Evolutionary conservation across 2,113 vertebrate genomes (phyloP).

Genomic region (Sardina pilchardus): DNA sequence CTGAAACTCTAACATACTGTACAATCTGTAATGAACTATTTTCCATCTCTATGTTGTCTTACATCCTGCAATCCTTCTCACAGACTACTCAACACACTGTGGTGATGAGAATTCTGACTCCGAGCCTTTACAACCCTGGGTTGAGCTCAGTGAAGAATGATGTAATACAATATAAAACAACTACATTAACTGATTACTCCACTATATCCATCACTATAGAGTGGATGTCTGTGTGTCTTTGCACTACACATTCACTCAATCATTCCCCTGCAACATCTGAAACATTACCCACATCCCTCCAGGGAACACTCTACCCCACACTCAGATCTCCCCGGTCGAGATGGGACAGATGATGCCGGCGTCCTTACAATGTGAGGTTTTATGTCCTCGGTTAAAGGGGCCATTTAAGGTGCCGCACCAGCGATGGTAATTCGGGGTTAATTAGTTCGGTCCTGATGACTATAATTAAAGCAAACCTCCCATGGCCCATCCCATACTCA

Average conservation of each 20-base stretch:
- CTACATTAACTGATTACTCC: background rate
- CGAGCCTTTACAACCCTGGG: background rate
- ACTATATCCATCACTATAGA: background rate
- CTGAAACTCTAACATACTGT: too few relatives aligned
- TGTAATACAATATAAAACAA: background rate
- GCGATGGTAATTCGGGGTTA: background rate
- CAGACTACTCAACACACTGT: background rate
- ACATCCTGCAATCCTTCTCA: background rate
- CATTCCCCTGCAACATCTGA: background rate
- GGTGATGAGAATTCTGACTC: background rate
- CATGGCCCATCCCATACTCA: constrained; percentile 2
- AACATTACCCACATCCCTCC: background rate
- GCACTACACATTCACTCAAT: background rate
- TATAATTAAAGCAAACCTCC: background rate
- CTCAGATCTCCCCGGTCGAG: background rate
- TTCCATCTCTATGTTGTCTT: too few relatives aligned
- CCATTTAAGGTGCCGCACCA: background rate
- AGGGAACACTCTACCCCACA: background rate
- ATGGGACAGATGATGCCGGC: background rate
- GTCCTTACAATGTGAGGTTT: constrained; percentile 2
- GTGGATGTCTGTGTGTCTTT: background rate
- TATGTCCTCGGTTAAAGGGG: background rate
- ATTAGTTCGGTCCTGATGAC: constrained; percentile 1
- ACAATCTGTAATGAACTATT: too few relatives aligned
- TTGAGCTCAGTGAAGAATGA: background rate